phyloP scores from a whole-genome alignment of 1,140 invertebrate species.

The Hylyphantes graminicola region DNA sequence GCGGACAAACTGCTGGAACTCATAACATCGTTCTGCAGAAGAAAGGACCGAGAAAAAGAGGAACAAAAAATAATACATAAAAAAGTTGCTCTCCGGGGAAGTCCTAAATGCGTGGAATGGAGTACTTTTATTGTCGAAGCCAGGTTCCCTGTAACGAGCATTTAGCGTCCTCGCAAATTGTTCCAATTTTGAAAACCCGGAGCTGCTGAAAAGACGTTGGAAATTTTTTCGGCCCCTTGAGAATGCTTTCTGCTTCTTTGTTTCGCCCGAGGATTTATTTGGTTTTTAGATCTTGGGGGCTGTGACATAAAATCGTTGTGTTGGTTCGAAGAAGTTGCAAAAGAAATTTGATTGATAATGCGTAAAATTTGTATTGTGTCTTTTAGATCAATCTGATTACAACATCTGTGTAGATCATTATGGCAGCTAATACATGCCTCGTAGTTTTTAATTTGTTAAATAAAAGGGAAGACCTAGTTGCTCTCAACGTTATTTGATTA shows the following conservation, averaged over 20 bases:
- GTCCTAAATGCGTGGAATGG: constrained; percentile 44
- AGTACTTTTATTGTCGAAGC: constrained; percentile 55
- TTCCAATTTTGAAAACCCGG: constrained; percentile 56
- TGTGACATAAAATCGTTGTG: no score
- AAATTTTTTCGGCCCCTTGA: constrained; percentile 38
- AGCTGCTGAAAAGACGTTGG: constrained; percentile 32
- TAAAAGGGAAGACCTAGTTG: no score
- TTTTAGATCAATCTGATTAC: no score
- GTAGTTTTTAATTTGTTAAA: no score
- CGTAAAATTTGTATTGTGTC: no score
- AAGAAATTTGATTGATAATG: no score
- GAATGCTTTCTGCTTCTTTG: constrained; percentile 16
- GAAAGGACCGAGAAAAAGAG: constrained; percentile 22
- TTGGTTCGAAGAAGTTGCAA: no score
- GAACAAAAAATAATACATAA: constrained; percentile 1
- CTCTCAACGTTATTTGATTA: no score
- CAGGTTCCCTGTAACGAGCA: constrained; percentile 54
- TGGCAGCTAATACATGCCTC: no score
- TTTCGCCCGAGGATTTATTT: background rate
- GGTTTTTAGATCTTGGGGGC: no score
- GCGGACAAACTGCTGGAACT: constrained; percentile 42
- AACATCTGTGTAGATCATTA: no score
- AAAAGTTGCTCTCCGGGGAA: constrained; percentile 32
- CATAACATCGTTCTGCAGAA: constrained; percentile 31
- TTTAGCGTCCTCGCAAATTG: constrained; percentile 59